These are phyloP conservation scores for Onychomys arenicola DNA, from an alignment of 2,797 vertebrate species.

Conservation along the genomic window DNA sequence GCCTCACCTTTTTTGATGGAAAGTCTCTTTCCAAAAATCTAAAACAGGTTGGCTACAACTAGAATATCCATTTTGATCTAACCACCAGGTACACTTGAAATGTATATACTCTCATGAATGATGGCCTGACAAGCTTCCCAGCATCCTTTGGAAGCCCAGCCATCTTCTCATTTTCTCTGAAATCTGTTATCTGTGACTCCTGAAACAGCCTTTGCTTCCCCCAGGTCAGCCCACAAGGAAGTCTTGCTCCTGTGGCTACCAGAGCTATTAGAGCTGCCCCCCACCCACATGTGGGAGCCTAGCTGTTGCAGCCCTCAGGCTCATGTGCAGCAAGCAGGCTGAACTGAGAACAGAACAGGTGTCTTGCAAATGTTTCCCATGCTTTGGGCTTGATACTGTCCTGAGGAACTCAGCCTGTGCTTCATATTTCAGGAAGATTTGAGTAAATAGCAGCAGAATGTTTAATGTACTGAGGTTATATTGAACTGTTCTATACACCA, in stretches of 20 bases:
- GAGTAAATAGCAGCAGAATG: not conserved
- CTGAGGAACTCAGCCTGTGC: not conserved
- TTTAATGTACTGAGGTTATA: not conserved
- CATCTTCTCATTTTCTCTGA: not conserved
- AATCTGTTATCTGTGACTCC: not conserved
- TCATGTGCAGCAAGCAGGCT: not conserved
- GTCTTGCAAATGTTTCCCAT: not conserved
- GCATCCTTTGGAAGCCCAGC: not conserved
- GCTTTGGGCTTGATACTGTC: not conserved
- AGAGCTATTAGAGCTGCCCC: not conserved
- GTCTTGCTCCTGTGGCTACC: not conserved
- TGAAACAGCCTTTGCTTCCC: constrained; percentile 19
- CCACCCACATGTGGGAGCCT: not conserved
- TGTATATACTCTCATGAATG: not conserved
- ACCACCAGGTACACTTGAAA: not conserved
- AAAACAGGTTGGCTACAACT: not conserved
- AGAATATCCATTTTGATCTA: constrained; percentile 7
- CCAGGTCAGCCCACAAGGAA: not conserved
- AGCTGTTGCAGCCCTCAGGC: not conserved
- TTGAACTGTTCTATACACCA: not conserved
- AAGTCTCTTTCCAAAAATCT: constrained; percentile 16
- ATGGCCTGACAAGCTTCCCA: not conserved
- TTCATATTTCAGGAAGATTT: not conserved
- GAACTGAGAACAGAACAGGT: not conserved
- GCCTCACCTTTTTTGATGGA: not conserved